Conservation (phyloP, 2,888 invertebrate species). For the Mystacides longicornis region DNA sequence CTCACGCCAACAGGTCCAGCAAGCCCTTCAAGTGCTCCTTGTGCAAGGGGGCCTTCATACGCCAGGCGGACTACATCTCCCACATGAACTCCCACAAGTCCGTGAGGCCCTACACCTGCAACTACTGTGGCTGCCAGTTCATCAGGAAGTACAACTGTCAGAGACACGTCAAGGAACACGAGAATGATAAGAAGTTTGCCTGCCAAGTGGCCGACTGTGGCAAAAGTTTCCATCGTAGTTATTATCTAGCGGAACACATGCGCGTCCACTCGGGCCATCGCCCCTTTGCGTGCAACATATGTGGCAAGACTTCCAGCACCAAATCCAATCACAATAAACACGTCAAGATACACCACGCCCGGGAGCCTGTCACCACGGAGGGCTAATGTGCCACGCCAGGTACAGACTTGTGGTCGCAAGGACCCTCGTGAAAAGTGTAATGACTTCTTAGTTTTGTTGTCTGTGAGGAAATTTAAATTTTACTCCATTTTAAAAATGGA, state of each 20-base stretch:
- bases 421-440: no score
- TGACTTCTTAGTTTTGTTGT: no score
- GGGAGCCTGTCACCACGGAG: constrained; percentile 81
- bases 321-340: constrained; percentile 90
- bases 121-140: constrained; percentile 84
- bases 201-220: constrained; percentile 68
- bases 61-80: constrained; percentile 70
- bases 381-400: constrained; percentile 43
- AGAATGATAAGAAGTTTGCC: constrained; percentile 67
- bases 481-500: background rate
- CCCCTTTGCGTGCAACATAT: constrained; percentile 79
- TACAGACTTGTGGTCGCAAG: no score
- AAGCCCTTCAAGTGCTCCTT: constrained; percentile 80
- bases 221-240: constrained; percentile 79
- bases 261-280: constrained; percentile 75
- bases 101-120: constrained; percentile 79
- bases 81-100: constrained; percentile 83
- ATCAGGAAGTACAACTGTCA: constrained; percentile 83
- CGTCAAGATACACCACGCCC: constrained; percentile 80
- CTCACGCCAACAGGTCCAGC: constrained; percentile 73
- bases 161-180: constrained; percentile 78
- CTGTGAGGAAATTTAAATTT: no score
- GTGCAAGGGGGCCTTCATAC: constrained; percentile 79
- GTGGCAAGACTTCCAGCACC: constrained; percentile 82
- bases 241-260: constrained; percentile 82